A percentile compares a stretch with the other conserved stretches of the same genome.
Conservation (phyloP, 2,797 vertebrate genomes). For the Emydoidea blandingii region DNA sequence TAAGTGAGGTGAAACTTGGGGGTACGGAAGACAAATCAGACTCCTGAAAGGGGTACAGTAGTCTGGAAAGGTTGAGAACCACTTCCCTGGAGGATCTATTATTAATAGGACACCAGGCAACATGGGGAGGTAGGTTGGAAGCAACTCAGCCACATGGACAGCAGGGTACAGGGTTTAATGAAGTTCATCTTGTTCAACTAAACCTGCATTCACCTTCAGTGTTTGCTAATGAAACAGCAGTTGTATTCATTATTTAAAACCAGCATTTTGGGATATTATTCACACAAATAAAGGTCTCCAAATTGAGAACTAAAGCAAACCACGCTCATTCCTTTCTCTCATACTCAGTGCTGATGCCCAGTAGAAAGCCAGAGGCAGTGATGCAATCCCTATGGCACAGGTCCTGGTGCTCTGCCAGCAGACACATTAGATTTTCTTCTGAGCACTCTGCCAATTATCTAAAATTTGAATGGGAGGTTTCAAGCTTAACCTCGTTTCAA, state of each 20-base stretch:
- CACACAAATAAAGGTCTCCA: neutral
- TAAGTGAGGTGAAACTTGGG: too few relatives aligned
- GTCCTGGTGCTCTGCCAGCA: constrained; percentile 60
- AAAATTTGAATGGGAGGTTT: constrained; percentile 56
- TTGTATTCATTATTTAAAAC: neutral
- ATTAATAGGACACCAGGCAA: neutral
- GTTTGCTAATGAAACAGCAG: neutral
- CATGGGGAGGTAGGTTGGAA: neutral
- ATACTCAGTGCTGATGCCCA: neutral
- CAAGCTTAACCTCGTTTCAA: constrained; percentile 57
- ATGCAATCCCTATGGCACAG: constrained; percentile 28
- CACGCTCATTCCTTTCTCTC: neutral
- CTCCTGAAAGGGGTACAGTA: too few relatives aligned
- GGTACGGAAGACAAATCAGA: too few relatives aligned
- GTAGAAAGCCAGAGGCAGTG: neutral
- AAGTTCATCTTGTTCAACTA: neutral
- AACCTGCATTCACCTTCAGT: neutral
- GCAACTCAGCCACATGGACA: neutral
- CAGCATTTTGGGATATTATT: neutral
- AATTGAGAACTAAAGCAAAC: neutral
- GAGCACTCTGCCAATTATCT: constrained; percentile 44
- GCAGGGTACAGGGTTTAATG: neutral
- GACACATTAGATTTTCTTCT: constrained; percentile 60
- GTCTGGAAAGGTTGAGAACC: too few relatives aligned
- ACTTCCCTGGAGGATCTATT: neutral